These are phyloP conservation scores for Cheilosia impressa DNA, from an alignment of 2,888 invertebrate species.

Conservation along the genomic window DNA sequence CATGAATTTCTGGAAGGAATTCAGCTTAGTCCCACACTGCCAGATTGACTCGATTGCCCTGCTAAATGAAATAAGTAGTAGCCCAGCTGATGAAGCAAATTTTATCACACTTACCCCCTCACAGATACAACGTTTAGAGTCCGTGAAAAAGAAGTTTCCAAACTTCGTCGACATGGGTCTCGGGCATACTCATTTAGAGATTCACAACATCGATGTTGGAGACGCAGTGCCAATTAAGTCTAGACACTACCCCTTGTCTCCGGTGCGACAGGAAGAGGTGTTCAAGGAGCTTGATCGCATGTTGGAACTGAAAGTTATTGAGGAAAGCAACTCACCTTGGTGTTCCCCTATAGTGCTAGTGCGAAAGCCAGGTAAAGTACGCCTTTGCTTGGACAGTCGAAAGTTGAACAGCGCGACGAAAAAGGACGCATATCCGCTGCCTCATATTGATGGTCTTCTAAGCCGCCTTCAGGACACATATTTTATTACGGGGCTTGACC, in stretches of 20 bases:
- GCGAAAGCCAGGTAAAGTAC: slow-evolving; percentile 53
- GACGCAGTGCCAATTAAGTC: slow-evolving; percentile 4
- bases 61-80: background rate
- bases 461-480: slow-evolving; percentile 64
- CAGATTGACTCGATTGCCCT: no score
- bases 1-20: no score
- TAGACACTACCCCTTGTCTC: background rate
- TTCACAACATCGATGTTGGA: background rate
- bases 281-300: background rate
- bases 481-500: no score
- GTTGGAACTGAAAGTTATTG: background rate
- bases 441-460: slow-evolving; percentile 54
- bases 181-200: no score
- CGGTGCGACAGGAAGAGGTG: background rate
- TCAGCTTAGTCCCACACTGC: no score
- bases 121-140: no score
- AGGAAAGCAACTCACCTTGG: no score
- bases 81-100: background rate
- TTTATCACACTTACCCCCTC: no score
- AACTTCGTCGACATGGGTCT: no score
- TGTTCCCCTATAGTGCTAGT: no score
- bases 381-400: background rate
- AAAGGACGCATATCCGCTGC: background rate
- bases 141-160: no score
- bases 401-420: no score